phyloP scores from a whole-genome alignment of 2,113 vertebrate genomes.

The Pterocles orientalis region DNA sequence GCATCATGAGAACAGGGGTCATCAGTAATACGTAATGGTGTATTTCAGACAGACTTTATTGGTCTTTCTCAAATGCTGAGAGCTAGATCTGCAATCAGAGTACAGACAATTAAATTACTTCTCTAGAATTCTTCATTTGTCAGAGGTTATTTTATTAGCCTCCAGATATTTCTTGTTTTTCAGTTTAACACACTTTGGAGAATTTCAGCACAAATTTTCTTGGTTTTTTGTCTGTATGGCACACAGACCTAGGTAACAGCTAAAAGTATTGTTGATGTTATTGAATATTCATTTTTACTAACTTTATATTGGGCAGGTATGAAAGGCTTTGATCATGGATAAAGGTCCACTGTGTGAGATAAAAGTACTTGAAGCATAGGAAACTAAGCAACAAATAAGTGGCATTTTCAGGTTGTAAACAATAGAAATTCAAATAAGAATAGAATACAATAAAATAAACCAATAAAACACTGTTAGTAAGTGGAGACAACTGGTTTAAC shows the following conservation, averaged over 20 bases:
- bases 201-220: background rate
- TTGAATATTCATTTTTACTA: background rate
- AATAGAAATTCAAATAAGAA: background rate
- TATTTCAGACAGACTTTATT: background rate
- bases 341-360: background rate
- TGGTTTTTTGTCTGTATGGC: accelerated
- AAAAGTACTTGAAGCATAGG: background rate
- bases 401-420: background rate
- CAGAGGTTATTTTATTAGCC: background rate
- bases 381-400: background rate
- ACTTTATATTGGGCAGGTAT: background rate
- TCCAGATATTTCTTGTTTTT: background rate
- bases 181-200: background rate
- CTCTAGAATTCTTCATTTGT: too few species aligned
- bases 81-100: background rate
- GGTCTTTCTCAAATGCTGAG: background rate
- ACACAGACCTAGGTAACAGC: background rate
- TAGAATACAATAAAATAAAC: background rate
- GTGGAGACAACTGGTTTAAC: background rate
- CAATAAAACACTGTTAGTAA: background rate
- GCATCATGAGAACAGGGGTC: background rate
- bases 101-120: background rate
- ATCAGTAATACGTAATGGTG: too few species aligned
- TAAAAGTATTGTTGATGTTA: background rate
- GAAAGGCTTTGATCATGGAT: background rate